Conservation (phyloP, 1,140 invertebrate species). For the Saxidomus purpurata region DNA sequence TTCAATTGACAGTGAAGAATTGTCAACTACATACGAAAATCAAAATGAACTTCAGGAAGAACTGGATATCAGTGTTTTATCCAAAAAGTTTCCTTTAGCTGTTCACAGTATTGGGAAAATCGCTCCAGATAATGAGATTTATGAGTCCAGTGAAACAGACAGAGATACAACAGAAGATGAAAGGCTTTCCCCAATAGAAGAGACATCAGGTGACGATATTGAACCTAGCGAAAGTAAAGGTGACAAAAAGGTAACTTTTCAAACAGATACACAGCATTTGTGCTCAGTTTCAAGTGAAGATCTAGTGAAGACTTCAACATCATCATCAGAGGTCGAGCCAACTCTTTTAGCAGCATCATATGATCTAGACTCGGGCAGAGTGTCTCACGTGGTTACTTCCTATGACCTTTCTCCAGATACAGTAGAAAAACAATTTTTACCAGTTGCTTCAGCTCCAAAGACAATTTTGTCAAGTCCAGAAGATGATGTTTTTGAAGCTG, state of each 20-base stretch:
- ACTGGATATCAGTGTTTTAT: slow-evolving; percentile 37
- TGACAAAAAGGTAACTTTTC: slow-evolving; percentile 83
- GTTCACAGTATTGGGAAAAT: slow-evolving; percentile 78
- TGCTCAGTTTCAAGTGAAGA: slow-evolving; percentile 83
- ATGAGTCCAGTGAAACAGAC: slow-evolving; percentile 83
- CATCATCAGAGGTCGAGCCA: slow-evolving; percentile 85
- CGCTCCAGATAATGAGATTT: slow-evolving; percentile 82
- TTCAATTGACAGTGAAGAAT: slow-evolving; percentile 75
- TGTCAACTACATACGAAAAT: slow-evolving; percentile 75
- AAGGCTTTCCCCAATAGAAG: slow-evolving; percentile 83
- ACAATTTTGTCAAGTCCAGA: slow-evolving; percentile 85
- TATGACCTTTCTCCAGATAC: slow-evolving; percentile 85
- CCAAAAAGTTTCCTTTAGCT: slow-evolving; percentile 78
- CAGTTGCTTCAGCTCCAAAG: slow-evolving; percentile 79
- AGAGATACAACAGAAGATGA: slow-evolving; percentile 83
- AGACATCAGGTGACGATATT: slow-evolving; percentile 76
- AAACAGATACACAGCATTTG: slow-evolving; percentile 75
- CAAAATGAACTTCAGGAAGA: slow-evolving; percentile 72
- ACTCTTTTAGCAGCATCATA: slow-evolving; percentile 85
- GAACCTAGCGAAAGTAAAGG: slow-evolving; percentile 66
- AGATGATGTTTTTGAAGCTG: slow-evolving; percentile 88
- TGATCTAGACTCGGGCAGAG: slow-evolving; percentile 85
- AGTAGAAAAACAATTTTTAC: slow-evolving; percentile 83
- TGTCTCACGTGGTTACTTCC: slow-evolving; percentile 84
- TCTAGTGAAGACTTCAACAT: slow-evolving; percentile 83